These are phyloP conservation scores for Rhynchotus rufescens DNA, from an alignment of 2,797 vertebrate genomes.

Conservation along the genomic window DNA sequence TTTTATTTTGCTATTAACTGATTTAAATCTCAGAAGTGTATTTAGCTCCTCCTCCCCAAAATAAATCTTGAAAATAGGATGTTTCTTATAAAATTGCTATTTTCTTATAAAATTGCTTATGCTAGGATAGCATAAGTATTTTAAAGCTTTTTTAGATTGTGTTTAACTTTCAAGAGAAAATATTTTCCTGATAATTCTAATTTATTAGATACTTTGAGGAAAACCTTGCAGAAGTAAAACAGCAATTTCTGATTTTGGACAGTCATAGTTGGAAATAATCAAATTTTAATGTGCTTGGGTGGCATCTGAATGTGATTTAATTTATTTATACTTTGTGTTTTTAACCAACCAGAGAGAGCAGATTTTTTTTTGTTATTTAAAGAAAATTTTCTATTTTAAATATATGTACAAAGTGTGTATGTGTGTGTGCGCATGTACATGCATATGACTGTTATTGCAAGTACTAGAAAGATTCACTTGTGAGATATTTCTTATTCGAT, in stretches of 20 bases:
- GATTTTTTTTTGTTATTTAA: background rate
- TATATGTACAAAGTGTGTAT: background rate
- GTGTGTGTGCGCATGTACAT: background rate
- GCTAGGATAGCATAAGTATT: background rate
- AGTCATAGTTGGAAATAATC: background rate
- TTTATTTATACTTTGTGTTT: background rate
- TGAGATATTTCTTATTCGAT: background rate
- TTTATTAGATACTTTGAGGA: background rate
- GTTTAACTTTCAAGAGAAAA: background rate
- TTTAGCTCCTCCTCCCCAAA: background rate
- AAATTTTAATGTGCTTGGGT: background rate
- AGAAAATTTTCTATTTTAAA: background rate
- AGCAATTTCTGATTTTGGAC: background rate
- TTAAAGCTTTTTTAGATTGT: background rate
- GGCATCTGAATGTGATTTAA: background rate
- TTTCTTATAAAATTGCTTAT: too few relatives aligned
- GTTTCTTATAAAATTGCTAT: background rate
- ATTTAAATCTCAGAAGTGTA: background rate
- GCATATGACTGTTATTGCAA: background rate
- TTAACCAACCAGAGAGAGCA: background rate
- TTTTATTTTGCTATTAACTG: background rate
- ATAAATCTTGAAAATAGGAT: background rate
- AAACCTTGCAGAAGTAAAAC: background rate
- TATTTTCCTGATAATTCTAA: background rate
- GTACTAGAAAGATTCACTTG: background rate